Conservation (phyloP, 2,888 invertebrate species). For the Trissolcus japonicus region DNA sequence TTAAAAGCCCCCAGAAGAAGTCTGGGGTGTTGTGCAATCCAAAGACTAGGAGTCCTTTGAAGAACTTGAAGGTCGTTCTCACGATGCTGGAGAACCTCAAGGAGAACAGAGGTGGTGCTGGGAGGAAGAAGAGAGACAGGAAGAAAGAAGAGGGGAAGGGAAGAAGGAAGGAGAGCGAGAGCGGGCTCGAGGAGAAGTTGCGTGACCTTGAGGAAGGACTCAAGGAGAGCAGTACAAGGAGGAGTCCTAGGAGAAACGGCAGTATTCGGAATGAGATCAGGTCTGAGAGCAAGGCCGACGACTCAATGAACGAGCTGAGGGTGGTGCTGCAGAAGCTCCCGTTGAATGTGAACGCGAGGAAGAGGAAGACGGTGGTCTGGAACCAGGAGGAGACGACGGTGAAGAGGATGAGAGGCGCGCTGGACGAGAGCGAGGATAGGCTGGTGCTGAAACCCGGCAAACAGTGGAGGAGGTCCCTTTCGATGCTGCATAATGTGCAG, state of each 20-base stretch:
- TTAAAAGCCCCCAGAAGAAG: background rate
- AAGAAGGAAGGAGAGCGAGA: background rate
- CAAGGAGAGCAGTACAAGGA: background rate
- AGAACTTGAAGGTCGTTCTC: slow-evolving; percentile 13
- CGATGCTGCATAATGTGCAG: slow-evolving; percentile 78
- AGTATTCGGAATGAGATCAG: background rate
- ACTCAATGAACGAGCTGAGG: background rate
- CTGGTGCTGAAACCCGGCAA: slow-evolving; percentile 82
- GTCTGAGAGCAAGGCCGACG: too few species aligned
- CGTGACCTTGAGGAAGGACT: background rate
- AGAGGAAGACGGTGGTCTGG: slow-evolving; percentile 15
- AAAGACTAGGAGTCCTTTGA: slow-evolving; percentile 31
- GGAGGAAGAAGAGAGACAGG: background rate
- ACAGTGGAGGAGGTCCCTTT: slow-evolving; percentile 82
- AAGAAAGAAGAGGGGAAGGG: background rate
- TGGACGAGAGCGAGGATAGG: slow-evolving; percentile 15
- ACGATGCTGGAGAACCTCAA: slow-evolving; percentile 17
- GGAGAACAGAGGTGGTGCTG: slow-evolving; percentile 11
- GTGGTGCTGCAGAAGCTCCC: slow-evolving; percentile 9
- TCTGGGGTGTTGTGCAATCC: slow-evolving; percentile 2
- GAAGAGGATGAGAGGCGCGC: background rate
- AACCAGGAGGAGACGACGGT: background rate
- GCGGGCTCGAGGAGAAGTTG: background rate
- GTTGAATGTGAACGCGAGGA: background rate
- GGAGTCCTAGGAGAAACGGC: background rate